Conservation (phyloP, 2,797 vertebrate genomes). For the Tenualosa thibaudeaui region DNA sequence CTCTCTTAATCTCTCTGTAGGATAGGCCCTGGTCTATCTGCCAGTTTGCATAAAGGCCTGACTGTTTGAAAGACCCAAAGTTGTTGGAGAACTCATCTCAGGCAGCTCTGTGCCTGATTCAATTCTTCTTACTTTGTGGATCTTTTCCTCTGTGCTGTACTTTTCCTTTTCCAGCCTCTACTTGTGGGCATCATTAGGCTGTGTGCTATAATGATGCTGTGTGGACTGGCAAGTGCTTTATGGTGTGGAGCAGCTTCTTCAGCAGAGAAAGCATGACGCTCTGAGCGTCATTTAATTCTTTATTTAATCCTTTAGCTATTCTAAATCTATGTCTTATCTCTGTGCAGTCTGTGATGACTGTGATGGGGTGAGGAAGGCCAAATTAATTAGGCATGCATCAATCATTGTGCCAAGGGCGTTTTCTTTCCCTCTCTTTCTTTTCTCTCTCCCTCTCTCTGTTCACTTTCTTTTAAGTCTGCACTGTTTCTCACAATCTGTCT, state of each 20-base stretch:
- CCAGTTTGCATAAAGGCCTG: background rate
- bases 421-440: background rate
- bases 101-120: background rate
- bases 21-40: background rate
- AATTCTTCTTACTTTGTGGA: background rate
- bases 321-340: background rate
- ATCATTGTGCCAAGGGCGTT: conserved; percentile 6
- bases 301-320: background rate
- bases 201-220: background rate
- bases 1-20: background rate
- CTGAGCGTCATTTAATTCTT: background rate
- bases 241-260: background rate
- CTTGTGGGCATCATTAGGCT: background rate
- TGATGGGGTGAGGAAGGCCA: background rate
- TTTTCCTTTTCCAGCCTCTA: background rate
- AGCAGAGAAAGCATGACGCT: background rate
- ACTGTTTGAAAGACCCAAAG: background rate
- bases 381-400: background rate
- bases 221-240: background rate
- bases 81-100: background rate
- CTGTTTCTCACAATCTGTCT: background rate
- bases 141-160: background rate
- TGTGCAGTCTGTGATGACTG: background rate
- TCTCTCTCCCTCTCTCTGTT: background rate
- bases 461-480: background rate